phyloP scores from a whole-genome alignment of 2,113 vertebrate species.

The Nannospalax galili region DNA sequence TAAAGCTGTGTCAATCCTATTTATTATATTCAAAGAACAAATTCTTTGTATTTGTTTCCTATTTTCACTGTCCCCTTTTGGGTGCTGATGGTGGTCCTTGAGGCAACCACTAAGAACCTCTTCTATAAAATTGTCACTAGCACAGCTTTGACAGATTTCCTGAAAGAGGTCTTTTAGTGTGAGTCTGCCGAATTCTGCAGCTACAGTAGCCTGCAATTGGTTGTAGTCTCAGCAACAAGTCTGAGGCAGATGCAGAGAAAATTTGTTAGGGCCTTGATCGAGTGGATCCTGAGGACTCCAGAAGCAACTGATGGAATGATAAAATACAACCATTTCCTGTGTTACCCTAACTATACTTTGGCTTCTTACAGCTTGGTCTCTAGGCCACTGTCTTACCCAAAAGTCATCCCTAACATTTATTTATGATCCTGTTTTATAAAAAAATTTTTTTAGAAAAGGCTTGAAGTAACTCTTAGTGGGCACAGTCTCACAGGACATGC shows the following conservation, averaged over 20 bases:
- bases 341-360: background rate
- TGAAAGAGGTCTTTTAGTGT: background rate
- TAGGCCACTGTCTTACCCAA: background rate
- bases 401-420: background rate
- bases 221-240: background rate
- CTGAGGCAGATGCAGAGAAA: background rate
- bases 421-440: conserved; percentile 45
- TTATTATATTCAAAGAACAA: background rate
- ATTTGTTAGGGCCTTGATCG: background rate
- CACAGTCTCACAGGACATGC: background rate
- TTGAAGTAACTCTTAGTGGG: conserved; percentile 28
- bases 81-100: background rate
- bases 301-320: background rate
- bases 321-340: background rate
- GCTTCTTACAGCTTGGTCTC: background rate
- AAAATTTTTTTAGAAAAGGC: background rate
- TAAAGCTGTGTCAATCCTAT: too few relatives aligned
- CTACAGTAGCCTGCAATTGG: background rate
- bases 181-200: background rate
- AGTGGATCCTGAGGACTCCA: background rate
- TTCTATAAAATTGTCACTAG: background rate
- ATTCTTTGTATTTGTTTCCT: background rate
- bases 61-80: background rate
- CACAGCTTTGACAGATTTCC: background rate
- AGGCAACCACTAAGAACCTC: background rate